phyloP scores from a whole-genome alignment of 2,888 invertebrate genomes.

The Deroplatys truncata region DNA sequence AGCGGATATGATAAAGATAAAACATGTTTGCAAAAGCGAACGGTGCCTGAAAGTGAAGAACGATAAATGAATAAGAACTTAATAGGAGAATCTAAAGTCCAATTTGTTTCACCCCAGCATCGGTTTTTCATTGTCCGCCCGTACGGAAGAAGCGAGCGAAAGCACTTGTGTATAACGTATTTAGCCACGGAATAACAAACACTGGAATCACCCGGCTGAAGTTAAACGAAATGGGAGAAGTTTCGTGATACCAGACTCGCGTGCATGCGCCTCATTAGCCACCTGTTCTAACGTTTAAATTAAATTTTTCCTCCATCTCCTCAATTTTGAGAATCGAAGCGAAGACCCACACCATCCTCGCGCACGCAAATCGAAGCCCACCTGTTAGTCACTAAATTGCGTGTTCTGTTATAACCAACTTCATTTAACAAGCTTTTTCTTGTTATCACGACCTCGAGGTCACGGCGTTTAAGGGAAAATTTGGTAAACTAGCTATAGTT shows the following conservation, averaged over 20 bases:
- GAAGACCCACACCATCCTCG: background rate
- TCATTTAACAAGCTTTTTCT: too few relatives aligned
- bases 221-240: background rate
- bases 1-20: too few relatives aligned
- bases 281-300: background rate
- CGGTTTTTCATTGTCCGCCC: too few relatives aligned
- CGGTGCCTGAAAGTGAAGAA: too few relatives aligned
- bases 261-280: background rate
- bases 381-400: background rate
- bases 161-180: background rate
- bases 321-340: background rate
- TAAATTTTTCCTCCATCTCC: background rate
- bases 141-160: too few relatives aligned
- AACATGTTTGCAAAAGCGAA: too few relatives aligned
- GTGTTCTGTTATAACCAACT: background rate
- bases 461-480: too few relatives aligned
- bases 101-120: too few relatives aligned
- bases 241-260: background rate
- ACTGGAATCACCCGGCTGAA: background rate
- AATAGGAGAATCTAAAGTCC: too few relatives aligned
- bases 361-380: background rate
- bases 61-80: too few relatives aligned
- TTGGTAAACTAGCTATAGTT: too few relatives aligned
- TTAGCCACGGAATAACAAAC: background rate
- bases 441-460: too few relatives aligned